A percentile compares a stretch with the other conserved stretches of the same genome.
These are phyloP conservation scores for Platanista minor DNA, from an alignment of 2,113 vertebrate species.

Conservation along the genomic window DNA sequence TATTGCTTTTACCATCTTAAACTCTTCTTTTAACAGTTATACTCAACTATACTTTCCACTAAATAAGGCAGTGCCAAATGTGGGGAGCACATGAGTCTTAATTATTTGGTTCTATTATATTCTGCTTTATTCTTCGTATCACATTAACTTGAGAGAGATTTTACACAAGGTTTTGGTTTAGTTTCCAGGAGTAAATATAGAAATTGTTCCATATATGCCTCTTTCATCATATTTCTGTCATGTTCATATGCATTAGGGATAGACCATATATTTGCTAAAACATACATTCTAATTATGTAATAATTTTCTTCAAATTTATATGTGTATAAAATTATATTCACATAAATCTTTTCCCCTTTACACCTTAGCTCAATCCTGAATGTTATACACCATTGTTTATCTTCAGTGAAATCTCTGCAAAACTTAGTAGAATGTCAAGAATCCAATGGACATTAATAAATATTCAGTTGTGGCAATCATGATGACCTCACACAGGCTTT, in stretches of 20 bases:
- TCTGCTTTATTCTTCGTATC: constrained; percentile 25
- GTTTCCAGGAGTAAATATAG: constrained; percentile 18
- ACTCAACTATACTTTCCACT: background rate
- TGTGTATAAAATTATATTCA: constrained; percentile 17
- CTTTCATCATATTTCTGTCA: constrained; percentile 12
- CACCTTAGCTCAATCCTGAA: background rate
- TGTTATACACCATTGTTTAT: background rate
- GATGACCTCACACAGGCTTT: constrained; percentile 27
- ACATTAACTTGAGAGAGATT: constrained; percentile 8
- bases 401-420: constrained; percentile 14
- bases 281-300: background rate
- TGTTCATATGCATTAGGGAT: background rate
- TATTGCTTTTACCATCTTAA: background rate
- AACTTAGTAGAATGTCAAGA: constrained; percentile 31
- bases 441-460: constrained; percentile 45
- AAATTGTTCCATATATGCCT: background rate
- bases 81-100: background rate
- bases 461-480: constrained; percentile 55
- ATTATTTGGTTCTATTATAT: constrained; percentile 14
- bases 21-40: background rate
- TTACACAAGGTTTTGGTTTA: background rate
- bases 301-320: constrained; percentile 34
- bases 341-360: background rate
- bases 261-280: background rate
- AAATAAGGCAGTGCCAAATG: background rate